Base-by-base conservation (phyloP, 1,140 invertebrate genomes). In the Neelides sp. region DNA sequence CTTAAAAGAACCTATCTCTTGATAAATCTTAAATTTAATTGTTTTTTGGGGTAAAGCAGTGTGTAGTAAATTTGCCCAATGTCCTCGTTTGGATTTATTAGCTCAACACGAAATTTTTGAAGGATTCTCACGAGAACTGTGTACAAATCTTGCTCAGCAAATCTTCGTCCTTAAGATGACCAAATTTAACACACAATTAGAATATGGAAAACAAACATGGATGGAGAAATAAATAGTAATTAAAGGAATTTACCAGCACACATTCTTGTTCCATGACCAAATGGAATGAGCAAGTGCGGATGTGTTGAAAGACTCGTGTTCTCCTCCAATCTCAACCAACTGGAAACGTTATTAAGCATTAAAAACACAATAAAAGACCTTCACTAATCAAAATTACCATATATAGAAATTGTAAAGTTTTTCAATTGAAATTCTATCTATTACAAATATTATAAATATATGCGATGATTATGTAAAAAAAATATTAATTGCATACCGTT, bases 251-350 rank as follows among this genome's bases (percentile, higher is more conserved):
- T n/a, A n/a, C n/a, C n/a, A 66, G 61, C 57, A 58, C 62, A 54
- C 61, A 59, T 58, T n/a, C 56, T 35, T 27, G 63, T 58, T 10
- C 77, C 77, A 56, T 70, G 70, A 4, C 77, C 77, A 67, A 78
- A 79, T 3, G 76, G 72, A 7, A 74, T 66, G 2, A 75, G 54
- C 2, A 72, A 41, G 52, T 68, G 75, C 1, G 71, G 72, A 60
- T 73, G 61, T 51, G 63, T 47, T 7, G 32, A 28, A 5, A 72
- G 61, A 71, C 54, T 40, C 2, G 5, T n/a, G 20, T 41, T 41
- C 15, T 17, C n/a, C 27, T 41, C 40, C n/a, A n/a, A n/a, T n/a
- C 27, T 22, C 30, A 48, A 15, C 45, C 45, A 48, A 17, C 45
- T 48, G 22, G 34, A n/a, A n/a, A n/a, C n/a, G 7, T 5, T 8